These are phyloP conservation scores for Drosophila dives DNA, from an alignment of 2,888 invertebrate species.

Conservation along the genomic window DNA sequence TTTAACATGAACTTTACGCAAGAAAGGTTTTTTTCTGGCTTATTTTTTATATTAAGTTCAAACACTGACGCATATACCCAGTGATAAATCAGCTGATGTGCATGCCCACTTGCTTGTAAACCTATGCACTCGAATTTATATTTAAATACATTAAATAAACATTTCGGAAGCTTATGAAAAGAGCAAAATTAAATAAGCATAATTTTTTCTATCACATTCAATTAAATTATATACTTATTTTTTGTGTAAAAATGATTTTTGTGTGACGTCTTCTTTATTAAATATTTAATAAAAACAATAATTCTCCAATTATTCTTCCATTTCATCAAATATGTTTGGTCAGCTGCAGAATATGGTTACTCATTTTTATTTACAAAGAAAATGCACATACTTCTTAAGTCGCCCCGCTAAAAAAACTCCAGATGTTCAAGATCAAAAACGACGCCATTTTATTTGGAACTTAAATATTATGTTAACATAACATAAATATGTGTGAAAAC, in stretches of 20 bases:
- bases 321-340: not conserved
- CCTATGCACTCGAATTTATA: conserved; percentile 2
- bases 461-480: conserved; percentile 52
- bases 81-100: conserved; percentile 38
- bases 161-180: not conserved
- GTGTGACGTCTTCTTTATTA: not conserved
- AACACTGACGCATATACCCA: not conserved
- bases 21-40: no score
- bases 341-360: not conserved
- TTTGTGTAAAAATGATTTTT: not conserved
- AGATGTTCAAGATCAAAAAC: conserved; percentile 31
- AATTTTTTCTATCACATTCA: no score
- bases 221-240: not conserved
- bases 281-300: not conserved
- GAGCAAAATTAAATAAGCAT: no score
- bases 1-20: no score
- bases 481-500: conserved; percentile 32
- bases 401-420: not conserved
- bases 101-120: conserved; percentile 1
- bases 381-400: not conserved
- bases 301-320: not conserved
- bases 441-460: conserved; percentile 64
- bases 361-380: not conserved
- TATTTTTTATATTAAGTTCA: no score
- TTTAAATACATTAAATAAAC: not conserved